Base-by-base conservation (phyloP, 2,113 vertebrate genomes). In the Hyperoodon ampullatus region DNA sequence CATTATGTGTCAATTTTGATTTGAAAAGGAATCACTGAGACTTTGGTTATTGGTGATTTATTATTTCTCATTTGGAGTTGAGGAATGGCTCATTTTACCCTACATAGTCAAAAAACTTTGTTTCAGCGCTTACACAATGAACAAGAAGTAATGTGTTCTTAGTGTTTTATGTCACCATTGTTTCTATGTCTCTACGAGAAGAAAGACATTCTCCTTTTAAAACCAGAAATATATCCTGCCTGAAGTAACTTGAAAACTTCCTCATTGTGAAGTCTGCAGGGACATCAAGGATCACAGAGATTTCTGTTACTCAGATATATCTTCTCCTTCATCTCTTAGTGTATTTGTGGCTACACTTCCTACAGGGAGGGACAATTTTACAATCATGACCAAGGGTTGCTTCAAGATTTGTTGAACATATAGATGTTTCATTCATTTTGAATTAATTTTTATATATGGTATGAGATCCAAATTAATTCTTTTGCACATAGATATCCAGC, bases 151-250 rank as follows among this genome's bases (percentile, higher is more conserved):
- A 74, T 85, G 8, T 55, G 16, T 81, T 75, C 39, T 92, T 28
- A 26, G 44, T 53, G 12, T 86, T 93, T 78, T 84, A 91, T 47
- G 24, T 75, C 15, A 21, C 16, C n/a, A 50, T 50, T 94, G 13
- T 74, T 93, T 89, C 71, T 77, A 4, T 80, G 58, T 44, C 58
- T 95, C 77, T 85, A 82, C 83, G 44, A 95, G 53, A 66, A 90
- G 80, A 86, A 86, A 86, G 26, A 61, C 24, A 75, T 35, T 92
- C 58, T 90, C 42, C 84, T 88, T 87, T 89, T 50, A 83, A 95
- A 90, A 50, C 78, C 63, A 75, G 68, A 93, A 55, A 63, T 70
- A 30, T 63, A 66, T 71, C 30, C 58, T 87, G 47, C 24, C 47
- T 80, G 50, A 23, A 82, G 63, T 86, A 53, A 74, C n/a, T 83